phyloP scores from a whole-genome alignment of 1,140 invertebrate genomes.

The Euglossa dilemma region DNA sequence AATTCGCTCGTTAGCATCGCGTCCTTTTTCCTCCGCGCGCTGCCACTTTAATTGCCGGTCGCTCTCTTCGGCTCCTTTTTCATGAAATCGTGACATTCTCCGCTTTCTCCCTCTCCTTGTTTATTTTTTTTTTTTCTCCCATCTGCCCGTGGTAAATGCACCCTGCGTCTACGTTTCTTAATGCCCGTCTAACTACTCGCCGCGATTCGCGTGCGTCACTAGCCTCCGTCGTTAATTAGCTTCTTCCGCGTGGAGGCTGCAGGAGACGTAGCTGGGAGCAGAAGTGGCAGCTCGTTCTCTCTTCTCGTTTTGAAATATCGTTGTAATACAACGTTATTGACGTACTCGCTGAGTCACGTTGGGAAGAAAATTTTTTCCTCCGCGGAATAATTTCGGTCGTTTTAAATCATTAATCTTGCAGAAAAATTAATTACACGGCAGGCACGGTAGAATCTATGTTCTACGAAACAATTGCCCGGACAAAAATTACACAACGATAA shows the following conservation, averaged over 20 bases:
- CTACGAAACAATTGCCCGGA: too few species aligned
- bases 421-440: too few species aligned
- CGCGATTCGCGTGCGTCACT: conserved; percentile 8
- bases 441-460: too few species aligned
- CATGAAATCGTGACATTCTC: conserved; percentile 39
- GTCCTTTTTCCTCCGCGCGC: conserved; percentile 10
- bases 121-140: background rate
- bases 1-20: conserved; percentile 44
- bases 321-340: too few species aligned
- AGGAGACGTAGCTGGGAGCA: background rate
- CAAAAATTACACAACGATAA: too few species aligned
- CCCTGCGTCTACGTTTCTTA: background rate
- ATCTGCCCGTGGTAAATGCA: background rate
- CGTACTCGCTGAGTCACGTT: background rate
- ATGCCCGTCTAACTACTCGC: conserved; percentile 6
- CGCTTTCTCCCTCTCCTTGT: background rate
- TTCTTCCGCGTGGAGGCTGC: background rate
- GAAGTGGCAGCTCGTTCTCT: background rate
- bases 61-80: conserved; percentile 33
- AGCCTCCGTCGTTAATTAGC: conserved; percentile 23
- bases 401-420: background rate
- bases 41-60: conserved; percentile 38
- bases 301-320: background rate
- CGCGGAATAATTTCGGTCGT: background rate
- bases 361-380: background rate